Percentiles rank a stretch among this genome's conserved stretches.
phyloP scores from a whole-genome alignment of 2,113 vertebrate genomes.

The Desmodus rotundus region DNA sequence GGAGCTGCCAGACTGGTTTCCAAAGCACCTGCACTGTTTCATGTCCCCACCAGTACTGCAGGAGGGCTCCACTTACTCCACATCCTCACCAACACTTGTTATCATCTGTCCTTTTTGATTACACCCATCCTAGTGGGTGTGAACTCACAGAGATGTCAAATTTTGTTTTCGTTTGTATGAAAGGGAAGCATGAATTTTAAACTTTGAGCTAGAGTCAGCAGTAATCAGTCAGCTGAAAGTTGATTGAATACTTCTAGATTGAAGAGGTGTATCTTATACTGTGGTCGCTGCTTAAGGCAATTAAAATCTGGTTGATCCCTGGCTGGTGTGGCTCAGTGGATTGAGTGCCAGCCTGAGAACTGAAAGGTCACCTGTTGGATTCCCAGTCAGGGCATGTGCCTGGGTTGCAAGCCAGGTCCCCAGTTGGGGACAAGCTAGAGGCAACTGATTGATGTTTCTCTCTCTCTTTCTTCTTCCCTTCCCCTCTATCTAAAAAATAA shows the following conservation, averaged over 20 bases:
- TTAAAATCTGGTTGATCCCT: not conserved
- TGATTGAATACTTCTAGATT: not conserved
- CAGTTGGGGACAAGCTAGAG: too few species aligned
- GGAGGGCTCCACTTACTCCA: not conserved
- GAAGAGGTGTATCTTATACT: not conserved
- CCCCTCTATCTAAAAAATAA: too few species aligned
- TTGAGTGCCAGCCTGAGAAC: too few species aligned
- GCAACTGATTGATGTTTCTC: too few species aligned
- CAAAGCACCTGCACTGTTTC: not conserved
- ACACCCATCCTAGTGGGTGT: not conserved
- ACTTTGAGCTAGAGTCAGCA: not conserved
- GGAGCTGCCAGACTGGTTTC: not conserved
- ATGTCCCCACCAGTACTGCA: not conserved
- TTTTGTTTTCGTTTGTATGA: not conserved
- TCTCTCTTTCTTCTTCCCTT: too few species aligned
- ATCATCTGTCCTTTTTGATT: not conserved
- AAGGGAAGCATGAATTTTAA: not conserved
- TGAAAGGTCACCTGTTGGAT: too few species aligned
- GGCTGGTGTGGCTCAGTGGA: too few species aligned
- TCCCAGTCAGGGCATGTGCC: too few species aligned
- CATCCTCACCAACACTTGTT: not conserved
- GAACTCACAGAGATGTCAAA: not conserved
- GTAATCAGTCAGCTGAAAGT: not conserved
- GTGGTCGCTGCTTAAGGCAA: not conserved
- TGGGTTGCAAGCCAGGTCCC: too few species aligned